phyloP scores from a whole-genome alignment of 2,888 invertebrate species.

The Malthinus flaveolus region DNA sequence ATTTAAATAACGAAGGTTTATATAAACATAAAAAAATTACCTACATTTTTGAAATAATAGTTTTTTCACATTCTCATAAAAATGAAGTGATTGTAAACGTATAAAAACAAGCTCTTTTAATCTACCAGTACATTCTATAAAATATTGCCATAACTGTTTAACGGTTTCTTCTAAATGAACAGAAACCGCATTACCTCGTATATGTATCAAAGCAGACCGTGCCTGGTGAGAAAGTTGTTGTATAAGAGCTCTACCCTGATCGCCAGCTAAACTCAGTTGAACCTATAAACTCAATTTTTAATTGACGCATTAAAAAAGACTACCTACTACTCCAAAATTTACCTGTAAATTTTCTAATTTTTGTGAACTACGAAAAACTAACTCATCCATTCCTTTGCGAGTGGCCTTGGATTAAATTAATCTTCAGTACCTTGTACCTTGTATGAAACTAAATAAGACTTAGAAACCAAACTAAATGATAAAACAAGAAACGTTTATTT shows the following conservation, averaged over 20 bases:
- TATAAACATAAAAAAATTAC: not conserved
- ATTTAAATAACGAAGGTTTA: constrained; percentile 14
- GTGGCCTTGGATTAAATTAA: too few relatives aligned
- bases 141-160: constrained; percentile 35
- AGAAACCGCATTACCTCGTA: constrained; percentile 41
- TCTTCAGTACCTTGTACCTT: too few relatives aligned
- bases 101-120: constrained; percentile 40
- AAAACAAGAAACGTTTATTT: too few relatives aligned
- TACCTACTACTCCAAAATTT: constrained; percentile 21
- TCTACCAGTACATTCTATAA: constrained; percentile 13
- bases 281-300: constrained; percentile 38
- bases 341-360: constrained; percentile 50
- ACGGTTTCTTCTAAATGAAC: constrained; percentile 38
- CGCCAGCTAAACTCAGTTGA: constrained; percentile 43
- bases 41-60: not conserved
- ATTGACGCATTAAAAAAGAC: not conserved
- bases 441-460: too few relatives aligned
- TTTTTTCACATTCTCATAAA: not conserved
- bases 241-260: constrained; percentile 44
- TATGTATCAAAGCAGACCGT: constrained; percentile 37
- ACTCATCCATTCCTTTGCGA: constrained; percentile 47
- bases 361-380: constrained; percentile 48
- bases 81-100: constrained; percentile 30
- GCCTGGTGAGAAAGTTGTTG: constrained; percentile 40
- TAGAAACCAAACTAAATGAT: too few relatives aligned